A percentile compares a stretch with the other conserved stretches of the same genome.
Conservation (phyloP, 1,140 invertebrate genomes). For the Atta texana region DNA sequence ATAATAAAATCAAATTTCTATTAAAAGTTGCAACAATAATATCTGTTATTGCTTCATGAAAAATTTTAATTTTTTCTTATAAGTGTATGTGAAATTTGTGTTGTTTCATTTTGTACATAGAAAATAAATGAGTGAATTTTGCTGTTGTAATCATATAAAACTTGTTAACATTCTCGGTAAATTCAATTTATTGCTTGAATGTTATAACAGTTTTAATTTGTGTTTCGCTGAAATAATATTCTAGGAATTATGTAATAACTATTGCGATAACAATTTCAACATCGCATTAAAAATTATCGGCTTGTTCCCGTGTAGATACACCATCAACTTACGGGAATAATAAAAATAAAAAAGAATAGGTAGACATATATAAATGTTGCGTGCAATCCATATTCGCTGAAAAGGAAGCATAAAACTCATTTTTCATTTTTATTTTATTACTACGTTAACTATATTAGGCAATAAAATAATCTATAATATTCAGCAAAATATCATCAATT, state of each 20-base stretch:
- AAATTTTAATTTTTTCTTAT: not conserved
- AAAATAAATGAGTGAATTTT: not conserved
- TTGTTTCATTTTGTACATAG: not conserved
- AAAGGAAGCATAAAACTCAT: not conserved
- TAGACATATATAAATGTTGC: not conserved
- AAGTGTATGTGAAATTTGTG: not conserved
- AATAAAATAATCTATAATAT: conserved; percentile 3
- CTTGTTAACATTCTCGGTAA: not conserved
- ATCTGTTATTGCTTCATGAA: not conserved
- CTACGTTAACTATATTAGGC: not conserved
- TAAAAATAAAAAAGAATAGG: conserved; percentile 24
- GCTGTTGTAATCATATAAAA: not conserved
- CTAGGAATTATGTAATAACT: conserved; percentile 47
- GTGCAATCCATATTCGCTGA: not conserved
- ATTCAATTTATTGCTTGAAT: conserved; percentile 17
- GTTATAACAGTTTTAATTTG: conserved; percentile 10
- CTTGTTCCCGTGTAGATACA: not conserved
- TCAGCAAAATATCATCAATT: not conserved
- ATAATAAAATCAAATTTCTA: not conserved
- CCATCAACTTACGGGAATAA: conserved; percentile 1
- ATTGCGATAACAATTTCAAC: conserved; percentile 38
- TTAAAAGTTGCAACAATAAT: not conserved
- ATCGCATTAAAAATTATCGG: conserved; percentile 1
- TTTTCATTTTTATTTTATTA: conserved; percentile 28
- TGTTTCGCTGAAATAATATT: conserved; percentile 14